Evolutionary conservation across 2,797 vertebrate species (phyloP), one percentile per base, ranked within the genome.

Genomic region (Pangasius krempfi): DNA sequence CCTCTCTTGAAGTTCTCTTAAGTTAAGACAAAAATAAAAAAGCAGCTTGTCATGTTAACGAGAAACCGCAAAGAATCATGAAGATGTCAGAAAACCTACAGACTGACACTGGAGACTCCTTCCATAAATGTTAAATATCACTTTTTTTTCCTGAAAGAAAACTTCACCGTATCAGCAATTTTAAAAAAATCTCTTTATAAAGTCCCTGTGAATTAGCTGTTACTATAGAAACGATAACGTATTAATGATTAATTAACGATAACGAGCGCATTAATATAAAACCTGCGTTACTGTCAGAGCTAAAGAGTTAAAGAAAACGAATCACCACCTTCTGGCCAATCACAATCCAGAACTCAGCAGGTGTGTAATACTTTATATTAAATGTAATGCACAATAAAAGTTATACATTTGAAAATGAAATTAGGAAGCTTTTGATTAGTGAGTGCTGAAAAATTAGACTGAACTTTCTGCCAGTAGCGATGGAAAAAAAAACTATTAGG

Each of bases 381-480:
- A 56, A 16, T 5, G 4, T 18, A 18, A 5, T 56, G 54, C 54
- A 18, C 54, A 16, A 16, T 56, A 18, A 56, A 56, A 16, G 4
- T 18, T 18, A 56, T 18, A 4, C 14, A 18, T 18, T 16, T 18
- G 54, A 56, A 3, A 10, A 18, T 40, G 9, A 18, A 70, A 27
- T 13, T 25, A 0, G 47, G 14, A 22, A 6, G 12, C 25, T n/a
- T 52, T 54, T 22, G 8, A 33, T 79, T 30, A 56, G 2, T 7
- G 50, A 56, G 52, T 20, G 14, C 13, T 56, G 7, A 76, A n/a
- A 27, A n/a, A 79, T 79, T 54, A 79, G 16, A 33, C n/a, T 4
- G 4, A 86, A 72, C 64, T 86, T 86, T 83, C 56, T 88, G 25
- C 18, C 47, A 86, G 78, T 88, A 66, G 78, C 84, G 85, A 27